Percentiles rank a stretch among this genome's conserved stretches.
These are phyloP conservation scores for Coptotermes formosanus DNA, from an alignment of 1,140 invertebrate genomes.

Conservation along the genomic window DNA sequence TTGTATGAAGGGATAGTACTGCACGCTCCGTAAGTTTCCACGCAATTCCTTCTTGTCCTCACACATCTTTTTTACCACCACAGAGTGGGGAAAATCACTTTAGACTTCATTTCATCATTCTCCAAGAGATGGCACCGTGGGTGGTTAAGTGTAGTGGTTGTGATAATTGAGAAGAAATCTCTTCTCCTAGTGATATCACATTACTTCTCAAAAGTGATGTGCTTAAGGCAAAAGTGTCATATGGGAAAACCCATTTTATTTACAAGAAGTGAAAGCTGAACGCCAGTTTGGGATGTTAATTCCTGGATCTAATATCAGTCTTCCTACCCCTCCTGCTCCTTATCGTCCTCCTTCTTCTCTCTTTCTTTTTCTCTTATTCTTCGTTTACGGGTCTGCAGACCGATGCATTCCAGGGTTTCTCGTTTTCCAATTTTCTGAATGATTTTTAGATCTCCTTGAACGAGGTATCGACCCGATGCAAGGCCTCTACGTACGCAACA, in stretches of 20 bases:
- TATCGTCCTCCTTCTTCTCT: too few relatives aligned
- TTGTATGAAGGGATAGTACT: neutral
- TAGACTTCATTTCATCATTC: neutral
- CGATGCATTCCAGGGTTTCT: too few relatives aligned
- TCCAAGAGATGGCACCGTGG: neutral
- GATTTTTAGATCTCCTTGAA: too few relatives aligned
- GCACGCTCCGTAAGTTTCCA: neutral
- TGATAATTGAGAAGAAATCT: conserved; percentile 1
- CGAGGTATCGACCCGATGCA: too few relatives aligned
- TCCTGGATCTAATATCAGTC: too few relatives aligned
- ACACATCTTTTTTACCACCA: neutral
- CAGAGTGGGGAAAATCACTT: neutral
- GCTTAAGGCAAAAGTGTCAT: neutral
- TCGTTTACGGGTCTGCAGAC: too few relatives aligned
- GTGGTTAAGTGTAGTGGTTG: neutral
- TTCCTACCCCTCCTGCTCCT: too few relatives aligned
- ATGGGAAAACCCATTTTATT: neutral
- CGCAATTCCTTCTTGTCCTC: neutral
- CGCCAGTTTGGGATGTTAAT: too few relatives aligned
- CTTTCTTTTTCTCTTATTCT: too few relatives aligned
- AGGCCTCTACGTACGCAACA: too few relatives aligned
- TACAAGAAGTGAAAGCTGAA: too few relatives aligned
- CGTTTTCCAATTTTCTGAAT: too few relatives aligned
- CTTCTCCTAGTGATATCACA: neutral
- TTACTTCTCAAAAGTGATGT: neutral